Percentiles rank a stretch among this genome's conserved stretches.
phyloP scores from a whole-genome alignment of 2,113 vertebrate genomes.

The Chloebia gouldiae region DNA sequence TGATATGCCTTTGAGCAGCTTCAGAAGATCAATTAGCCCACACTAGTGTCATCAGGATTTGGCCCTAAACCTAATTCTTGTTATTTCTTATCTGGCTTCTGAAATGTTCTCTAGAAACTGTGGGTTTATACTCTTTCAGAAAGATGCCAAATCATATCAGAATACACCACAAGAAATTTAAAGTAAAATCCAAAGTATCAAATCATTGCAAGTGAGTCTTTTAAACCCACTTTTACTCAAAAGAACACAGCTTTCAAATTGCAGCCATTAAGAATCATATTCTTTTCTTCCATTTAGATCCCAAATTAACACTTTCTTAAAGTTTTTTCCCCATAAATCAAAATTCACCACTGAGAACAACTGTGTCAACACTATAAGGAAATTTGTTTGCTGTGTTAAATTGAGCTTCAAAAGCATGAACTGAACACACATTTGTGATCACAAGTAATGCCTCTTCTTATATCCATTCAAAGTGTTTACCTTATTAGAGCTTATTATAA shows the following conservation, averaged over 20 bases:
- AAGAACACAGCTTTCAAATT: slow-evolving; percentile 31
- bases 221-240: neutral
- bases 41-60: neutral
- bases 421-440: slow-evolving; percentile 63
- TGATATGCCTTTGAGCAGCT: neutral
- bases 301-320: slow-evolving; percentile 13
- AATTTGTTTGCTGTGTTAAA: slow-evolving; percentile 78
- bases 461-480: slow-evolving; percentile 70
- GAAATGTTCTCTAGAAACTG: neutral
- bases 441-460: slow-evolving; percentile 70
- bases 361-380: slow-evolving; percentile 65
- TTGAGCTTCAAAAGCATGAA: slow-evolving; percentile 73
- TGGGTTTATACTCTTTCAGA: neutral
- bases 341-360: slow-evolving; percentile 68
- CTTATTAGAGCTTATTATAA: slow-evolving; percentile 77
- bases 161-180: neutral
- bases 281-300: slow-evolving; percentile 31
- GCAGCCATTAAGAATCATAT: slow-evolving; percentile 13
- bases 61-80: neutral
- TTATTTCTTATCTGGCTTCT: neutral
- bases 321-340: slow-evolving; percentile 46
- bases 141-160: neutral
- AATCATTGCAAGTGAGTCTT: slow-evolving; percentile 7
- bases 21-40: neutral
- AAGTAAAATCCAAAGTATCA: neutral